Base-by-base conservation (phyloP, 2,797 vertebrate species). In the Oreochromis grahami region DNA sequence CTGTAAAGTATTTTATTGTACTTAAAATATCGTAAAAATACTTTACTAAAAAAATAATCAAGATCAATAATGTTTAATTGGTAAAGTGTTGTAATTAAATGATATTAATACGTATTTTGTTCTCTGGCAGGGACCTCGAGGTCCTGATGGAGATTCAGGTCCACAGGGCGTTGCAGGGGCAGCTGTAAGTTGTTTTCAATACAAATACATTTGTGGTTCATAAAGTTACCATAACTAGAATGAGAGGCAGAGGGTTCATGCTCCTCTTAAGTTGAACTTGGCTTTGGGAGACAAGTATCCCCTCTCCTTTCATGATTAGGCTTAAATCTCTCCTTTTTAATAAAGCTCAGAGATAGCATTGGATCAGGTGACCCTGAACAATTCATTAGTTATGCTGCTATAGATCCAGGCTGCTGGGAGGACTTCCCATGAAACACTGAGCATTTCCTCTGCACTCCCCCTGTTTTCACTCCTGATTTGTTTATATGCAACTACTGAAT, bases 131-230 rank as follows among this genome's bases (percentile, higher is more conserved):
- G 98, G 98, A 74, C 84, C 92, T 89, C 97, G 98, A 81, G 99
- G 98, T 81, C 95, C 94, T 80, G 98, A 99, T 93, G 99, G 98
- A 85, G 97, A 97, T 7, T 96, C 97, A 83, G 99, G 99, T 76
- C 95, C 97, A n/a, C 97, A 95, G 56, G 99, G 99, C 51, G 96
- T 99, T 78, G 95, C 96, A 74, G 99, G 99, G 70, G 96, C 97
- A 76, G 87, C 92, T 87, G 99, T 99, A 94, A 97, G 98, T 97
- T 82, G n/a, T 70, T 24, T 8, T 45, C 7, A 43, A 26, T 55
- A 12, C 48, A 77, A 81, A 58, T 68, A 5, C 43, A 78, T 60
- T 65, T 45, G 43, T 79, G 43, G 24, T 58, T 45, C 68, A 19
- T 32, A 48, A 12, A 55, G 55, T 48, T 77, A 12, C 15, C 45